phyloP scores from a whole-genome alignment of 2,888 invertebrate species.

The Drosophila multiciliata region DNA sequence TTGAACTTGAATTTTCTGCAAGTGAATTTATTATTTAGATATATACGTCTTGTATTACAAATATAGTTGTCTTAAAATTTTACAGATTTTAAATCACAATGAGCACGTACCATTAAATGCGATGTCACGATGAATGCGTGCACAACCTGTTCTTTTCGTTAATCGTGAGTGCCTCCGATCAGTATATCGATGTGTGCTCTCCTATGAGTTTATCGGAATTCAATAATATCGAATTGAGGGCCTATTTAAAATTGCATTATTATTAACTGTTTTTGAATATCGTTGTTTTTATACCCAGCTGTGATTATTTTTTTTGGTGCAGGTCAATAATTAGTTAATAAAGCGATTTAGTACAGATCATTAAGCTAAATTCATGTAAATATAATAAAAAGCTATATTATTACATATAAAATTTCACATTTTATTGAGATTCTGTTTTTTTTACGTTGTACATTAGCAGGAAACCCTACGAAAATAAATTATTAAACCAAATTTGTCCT shows the following conservation, averaged over 20 bases:
- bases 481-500: neutral
- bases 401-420: neutral
- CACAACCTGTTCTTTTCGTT: neutral
- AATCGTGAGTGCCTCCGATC: neutral
- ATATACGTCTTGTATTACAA: neutral
- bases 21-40: neutral
- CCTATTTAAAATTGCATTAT: conserved; percentile 7
- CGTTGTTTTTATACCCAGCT: neutral
- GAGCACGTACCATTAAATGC: neutral
- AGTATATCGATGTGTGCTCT: conserved; percentile 9
- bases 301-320: neutral
- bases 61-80: neutral
- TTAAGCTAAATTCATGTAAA: too few species aligned
- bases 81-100: neutral
- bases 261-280: neutral
- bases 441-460: neutral
- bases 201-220: neutral
- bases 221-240: neutral
- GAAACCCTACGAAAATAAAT: neutral
- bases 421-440: neutral
- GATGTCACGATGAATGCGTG: neutral
- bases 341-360: too few species aligned
- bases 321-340: neutral
- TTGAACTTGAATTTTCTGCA: neutral
- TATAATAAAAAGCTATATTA: too few species aligned